Evolutionary conservation across 2,113 vertebrate genomes (phyloP).

Genomic region (Platysteira castanea): DNA sequence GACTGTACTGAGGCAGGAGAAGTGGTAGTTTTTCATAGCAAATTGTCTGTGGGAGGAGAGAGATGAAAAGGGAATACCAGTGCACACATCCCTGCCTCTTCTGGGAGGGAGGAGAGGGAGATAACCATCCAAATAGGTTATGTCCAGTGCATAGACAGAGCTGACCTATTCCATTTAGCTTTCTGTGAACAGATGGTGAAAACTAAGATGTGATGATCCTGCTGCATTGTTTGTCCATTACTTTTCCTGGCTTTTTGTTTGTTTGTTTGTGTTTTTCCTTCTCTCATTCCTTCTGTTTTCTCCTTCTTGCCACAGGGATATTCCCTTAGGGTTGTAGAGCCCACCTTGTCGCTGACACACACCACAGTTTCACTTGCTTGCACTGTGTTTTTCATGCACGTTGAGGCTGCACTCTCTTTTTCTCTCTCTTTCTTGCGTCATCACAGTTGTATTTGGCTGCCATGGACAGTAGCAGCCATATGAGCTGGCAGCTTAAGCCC

Average conservation of each 20-base stretch:
- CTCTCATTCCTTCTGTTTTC: constrained; percentile 48
- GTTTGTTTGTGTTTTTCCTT: constrained; percentile 24
- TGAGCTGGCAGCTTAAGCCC: constrained; percentile 95
- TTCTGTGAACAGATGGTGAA: constrained; percentile 33
- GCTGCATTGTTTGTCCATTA: constrained; percentile 49
- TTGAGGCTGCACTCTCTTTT: constrained; percentile 80
- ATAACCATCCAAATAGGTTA: background rate
- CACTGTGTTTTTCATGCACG: constrained; percentile 78
- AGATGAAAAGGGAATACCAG: background rate
- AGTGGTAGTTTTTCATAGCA: background rate
- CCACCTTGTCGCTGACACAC: constrained; percentile 44
- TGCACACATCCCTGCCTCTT: background rate
- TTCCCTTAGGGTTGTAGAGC: constrained; percentile 31
- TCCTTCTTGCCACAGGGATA: constrained; percentile 12
- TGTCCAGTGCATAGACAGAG: background rate
- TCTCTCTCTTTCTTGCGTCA: constrained; percentile 79
- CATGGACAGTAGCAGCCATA: constrained; percentile 90
- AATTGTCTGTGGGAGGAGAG: background rate
- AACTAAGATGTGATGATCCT: constrained; percentile 24
- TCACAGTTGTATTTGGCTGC: constrained; percentile 95
- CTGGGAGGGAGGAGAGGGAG: background rate
- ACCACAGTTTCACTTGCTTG: constrained; percentile 69
- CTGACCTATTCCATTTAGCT: background rate
- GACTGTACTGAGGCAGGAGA: background rate
- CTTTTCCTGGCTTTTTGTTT: constrained; percentile 64